These are phyloP conservation scores for Mus spretus DNA, from an alignment of 2,797 vertebrate genomes.

Conservation along the genomic window DNA sequence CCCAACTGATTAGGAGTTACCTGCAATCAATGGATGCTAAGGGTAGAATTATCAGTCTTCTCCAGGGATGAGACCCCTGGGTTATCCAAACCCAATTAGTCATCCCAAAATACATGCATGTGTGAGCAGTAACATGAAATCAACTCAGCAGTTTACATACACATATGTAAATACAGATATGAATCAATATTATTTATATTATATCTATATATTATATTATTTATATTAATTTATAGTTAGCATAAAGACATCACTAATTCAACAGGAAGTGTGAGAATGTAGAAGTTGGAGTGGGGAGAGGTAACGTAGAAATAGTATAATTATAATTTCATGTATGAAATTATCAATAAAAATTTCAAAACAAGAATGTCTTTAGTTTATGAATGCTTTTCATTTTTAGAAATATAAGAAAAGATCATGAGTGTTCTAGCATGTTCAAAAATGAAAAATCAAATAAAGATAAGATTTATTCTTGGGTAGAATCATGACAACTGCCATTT, in stretches of 20 bases:
- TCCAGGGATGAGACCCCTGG: neutral
- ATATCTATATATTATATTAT: no score
- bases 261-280: neutral
- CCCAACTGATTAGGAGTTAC: neutral
- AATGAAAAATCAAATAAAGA: neutral
- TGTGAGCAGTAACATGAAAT: neutral
- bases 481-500: neutral
- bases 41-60: neutral
- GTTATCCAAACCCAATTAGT: neutral
- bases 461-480: neutral
- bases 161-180: neutral
- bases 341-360: neutral
- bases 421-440: neutral
- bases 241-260: neutral
- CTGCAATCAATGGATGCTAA: neutral
- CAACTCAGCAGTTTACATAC: neutral
- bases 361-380: neutral
- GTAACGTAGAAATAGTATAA: neutral
- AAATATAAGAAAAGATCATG: neutral
- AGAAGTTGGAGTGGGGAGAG: neutral
- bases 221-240: no score
- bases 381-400: neutral
- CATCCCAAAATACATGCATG: neutral
- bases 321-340: neutral
- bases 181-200: neutral